Conservation (phyloP, 2,113 vertebrate genomes). For the Girardinichthys multiradiatus region DNA sequence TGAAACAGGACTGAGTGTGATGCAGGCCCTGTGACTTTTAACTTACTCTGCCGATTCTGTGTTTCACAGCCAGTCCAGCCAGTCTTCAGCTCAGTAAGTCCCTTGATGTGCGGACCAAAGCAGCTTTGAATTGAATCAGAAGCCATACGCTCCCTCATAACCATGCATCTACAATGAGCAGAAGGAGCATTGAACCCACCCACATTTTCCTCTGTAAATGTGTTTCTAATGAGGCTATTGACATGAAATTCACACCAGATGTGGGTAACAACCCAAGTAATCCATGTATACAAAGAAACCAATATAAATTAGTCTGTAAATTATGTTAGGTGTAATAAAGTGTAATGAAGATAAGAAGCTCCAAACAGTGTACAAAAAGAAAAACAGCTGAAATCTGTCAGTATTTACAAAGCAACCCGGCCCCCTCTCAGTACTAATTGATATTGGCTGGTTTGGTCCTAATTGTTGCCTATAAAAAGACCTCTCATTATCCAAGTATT, state of each 20-base stretch:
- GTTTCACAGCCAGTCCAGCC: constrained; percentile 74
- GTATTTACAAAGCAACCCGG: not conserved
- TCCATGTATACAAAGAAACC: not conserved
- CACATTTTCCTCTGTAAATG: not conserved
- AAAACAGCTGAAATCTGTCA: not conserved
- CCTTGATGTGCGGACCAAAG: constrained; percentile 76
- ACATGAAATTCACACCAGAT: not conserved
- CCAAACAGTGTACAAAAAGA: not conserved
- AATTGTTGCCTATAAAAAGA: not conserved
- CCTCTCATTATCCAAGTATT: not conserved
- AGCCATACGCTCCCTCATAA: constrained; percentile 73
- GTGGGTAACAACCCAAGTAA: not conserved
- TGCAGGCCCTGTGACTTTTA: constrained; percentile 76
- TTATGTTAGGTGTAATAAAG: not conserved
- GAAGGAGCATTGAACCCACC: not conserved
- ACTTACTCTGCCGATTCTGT: constrained; percentile 77
- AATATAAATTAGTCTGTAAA: not conserved
- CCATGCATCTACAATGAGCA: not conserved
- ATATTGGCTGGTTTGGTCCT: not conserved
- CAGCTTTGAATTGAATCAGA: constrained; percentile 81
- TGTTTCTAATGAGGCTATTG: constrained; percentile 1
- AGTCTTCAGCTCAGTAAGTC: constrained; percentile 67
- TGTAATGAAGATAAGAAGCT: not conserved
- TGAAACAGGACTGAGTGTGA: constrained; percentile 75
- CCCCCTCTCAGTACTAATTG: not conserved